Evolutionary conservation across 2,113 vertebrate genomes (phyloP).

Genomic region (Rhynchopsitta pachyrhyncha): DNA sequence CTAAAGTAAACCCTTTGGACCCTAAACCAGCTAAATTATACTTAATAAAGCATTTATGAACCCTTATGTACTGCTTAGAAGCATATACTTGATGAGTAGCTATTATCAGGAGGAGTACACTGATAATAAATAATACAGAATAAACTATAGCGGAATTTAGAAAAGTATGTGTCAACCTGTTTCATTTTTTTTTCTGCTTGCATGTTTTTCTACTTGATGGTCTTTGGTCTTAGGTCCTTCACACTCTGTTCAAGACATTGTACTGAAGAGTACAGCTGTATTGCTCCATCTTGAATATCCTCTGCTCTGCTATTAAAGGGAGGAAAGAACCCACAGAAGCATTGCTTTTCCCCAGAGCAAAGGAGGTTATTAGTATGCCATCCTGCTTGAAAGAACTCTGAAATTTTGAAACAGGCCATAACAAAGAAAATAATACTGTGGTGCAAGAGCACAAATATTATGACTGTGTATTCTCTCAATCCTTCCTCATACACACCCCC

Average conservation of each 20-base stretch:
- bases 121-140: neutral
- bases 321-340: neutral
- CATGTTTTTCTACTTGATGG: neutral
- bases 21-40: neutral
- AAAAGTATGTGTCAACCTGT: neutral
- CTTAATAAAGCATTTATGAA: neutral
- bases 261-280: neutral
- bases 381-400: neutral
- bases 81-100: neutral
- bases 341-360: neutral
- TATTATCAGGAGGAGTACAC: neutral
- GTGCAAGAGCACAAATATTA: slow-evolving; percentile 29
- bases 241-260: neutral
- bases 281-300: neutral
- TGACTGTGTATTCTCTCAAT: neutral
- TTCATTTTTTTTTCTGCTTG: neutral
- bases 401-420: slow-evolving; percentile 16
- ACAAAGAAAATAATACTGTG: slow-evolving; percentile 17
- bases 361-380: neutral
- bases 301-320: neutral
- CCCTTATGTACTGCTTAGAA: neutral
- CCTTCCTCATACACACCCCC: neutral
- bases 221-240: neutral
- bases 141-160: neutral
- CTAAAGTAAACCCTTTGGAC: neutral